A percentile compares a stretch with the other conserved stretches of the same genome.
Conservation (phyloP, 2,888 invertebrate genomes). For the Cordilura impudica region DNA sequence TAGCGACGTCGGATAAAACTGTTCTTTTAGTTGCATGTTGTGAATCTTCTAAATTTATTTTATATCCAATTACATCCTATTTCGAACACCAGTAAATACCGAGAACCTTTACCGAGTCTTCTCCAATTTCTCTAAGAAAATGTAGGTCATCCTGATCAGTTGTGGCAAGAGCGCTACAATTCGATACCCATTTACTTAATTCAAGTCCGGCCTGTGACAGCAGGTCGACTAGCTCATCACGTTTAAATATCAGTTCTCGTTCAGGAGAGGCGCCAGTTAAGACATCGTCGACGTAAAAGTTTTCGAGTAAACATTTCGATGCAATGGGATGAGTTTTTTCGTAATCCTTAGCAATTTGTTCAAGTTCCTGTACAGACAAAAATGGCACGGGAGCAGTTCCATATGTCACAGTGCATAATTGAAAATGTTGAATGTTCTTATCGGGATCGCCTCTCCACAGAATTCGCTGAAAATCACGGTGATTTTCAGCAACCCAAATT, state of each 20-base stretch:
- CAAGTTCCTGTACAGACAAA: no score
- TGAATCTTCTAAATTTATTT: neutral
- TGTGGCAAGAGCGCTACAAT: neutral
- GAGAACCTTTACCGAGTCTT: conserved; percentile 42
- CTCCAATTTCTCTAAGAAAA: neutral
- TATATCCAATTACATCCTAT: conserved; percentile 32
- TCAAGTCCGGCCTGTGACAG: conserved; percentile 1
- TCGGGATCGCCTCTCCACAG: no score
- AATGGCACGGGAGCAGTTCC: conserved; percentile 57
- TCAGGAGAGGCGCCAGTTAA: conserved; percentile 42
- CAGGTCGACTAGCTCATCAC: no score
- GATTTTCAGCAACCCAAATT: conserved; percentile 27
- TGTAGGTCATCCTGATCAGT: neutral
- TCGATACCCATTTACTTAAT: conserved; percentile 20
- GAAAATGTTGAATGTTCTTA: no score
- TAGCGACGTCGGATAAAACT: conserved; percentile 24
- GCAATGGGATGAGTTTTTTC: conserved; percentile 44
- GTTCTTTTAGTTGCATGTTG: neutral
- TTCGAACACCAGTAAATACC: conserved; percentile 50
- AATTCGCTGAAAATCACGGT: conserved; percentile 38
- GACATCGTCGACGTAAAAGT: conserved; percentile 61
- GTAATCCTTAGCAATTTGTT: no score
- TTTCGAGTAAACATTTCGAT: conserved; percentile 34
- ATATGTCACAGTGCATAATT: conserved; percentile 58
- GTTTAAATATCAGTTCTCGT: no score